Conservation (phyloP, 1,140 invertebrate genomes). For the Dinoponera quadriceps region DNA sequence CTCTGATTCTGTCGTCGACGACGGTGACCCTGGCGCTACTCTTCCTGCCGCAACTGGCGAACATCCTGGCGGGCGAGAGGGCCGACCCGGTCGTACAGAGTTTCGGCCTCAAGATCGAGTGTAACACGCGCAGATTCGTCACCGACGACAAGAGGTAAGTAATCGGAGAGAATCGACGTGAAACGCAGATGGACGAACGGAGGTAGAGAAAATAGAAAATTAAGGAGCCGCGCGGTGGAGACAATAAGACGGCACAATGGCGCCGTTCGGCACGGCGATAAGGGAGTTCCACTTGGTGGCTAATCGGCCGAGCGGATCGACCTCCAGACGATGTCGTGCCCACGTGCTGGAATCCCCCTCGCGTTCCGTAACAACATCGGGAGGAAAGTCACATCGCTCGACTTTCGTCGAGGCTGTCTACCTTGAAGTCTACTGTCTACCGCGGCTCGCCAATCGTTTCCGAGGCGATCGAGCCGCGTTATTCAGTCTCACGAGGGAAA, state of each 20-base stretch:
- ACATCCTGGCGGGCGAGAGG: slow-evolving; percentile 88
- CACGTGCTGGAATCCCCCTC: background rate
- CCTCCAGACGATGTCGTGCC: slow-evolving; percentile 13
- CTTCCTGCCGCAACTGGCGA: slow-evolving; percentile 94
- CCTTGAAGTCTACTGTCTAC: background rate
- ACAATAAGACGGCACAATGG: background rate
- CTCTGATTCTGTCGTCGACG: slow-evolving; percentile 93
- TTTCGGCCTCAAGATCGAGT: slow-evolving; percentile 94
- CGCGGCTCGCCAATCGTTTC: background rate
- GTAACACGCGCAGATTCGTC: slow-evolving; percentile 92
- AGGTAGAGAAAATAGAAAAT: slow-evolving; percentile 2
- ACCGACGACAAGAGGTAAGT: slow-evolving; percentile 88
- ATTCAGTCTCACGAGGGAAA: background rate
- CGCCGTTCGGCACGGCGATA: slow-evolving; percentile 1
- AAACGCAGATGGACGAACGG: background rate
- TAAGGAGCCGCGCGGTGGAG: background rate
- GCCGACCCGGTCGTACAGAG: slow-evolving; percentile 94
- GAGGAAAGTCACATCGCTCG: slow-evolving; percentile 1
- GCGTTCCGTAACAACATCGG: background rate
- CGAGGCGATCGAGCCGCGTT: background rate
- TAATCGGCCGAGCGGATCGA: slow-evolving; percentile 53
- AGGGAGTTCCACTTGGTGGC: slow-evolving; percentile 1
- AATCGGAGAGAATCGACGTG: background rate
- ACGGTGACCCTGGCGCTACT: slow-evolving; percentile 94
- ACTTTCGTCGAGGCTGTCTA: too few species aligned